Percentiles rank a stretch among this genome's conserved stretches.
phyloP scores from a whole-genome alignment of 2,113 vertebrate species.

The Gadus macrocephalus region DNA sequence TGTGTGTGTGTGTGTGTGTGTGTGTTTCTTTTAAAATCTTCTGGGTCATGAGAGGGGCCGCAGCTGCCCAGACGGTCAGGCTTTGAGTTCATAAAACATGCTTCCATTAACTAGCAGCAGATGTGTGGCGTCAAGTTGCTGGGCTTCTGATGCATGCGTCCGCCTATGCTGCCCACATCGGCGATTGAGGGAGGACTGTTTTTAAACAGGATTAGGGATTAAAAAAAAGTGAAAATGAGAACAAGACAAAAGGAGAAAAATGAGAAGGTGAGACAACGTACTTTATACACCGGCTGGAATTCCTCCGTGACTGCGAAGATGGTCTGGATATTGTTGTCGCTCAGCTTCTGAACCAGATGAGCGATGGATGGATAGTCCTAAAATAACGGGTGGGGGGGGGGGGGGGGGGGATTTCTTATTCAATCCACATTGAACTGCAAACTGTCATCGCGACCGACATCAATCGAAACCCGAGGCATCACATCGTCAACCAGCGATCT shows the following conservation, averaged over 20 bases:
- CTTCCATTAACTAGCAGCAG: not conserved
- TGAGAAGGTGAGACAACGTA: conserved; percentile 38
- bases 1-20: not conserved
- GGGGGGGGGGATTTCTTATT: not conserved
- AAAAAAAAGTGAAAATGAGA: not conserved
- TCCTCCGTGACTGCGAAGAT: conserved; percentile 97
- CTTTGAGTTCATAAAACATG: not conserved
- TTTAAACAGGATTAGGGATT: not conserved
- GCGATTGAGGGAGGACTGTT: not conserved
- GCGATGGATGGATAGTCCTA: conserved; percentile 97
- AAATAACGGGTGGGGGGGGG: conserved; percentile 22
- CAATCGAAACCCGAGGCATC: not conserved
- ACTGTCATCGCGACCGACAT: too few species aligned
- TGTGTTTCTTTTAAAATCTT: not conserved
- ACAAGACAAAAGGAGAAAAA: not conserved
- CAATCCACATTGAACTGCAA: not conserved
- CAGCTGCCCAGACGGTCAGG: not conserved
- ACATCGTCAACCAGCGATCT: not conserved
- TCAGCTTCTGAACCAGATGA: conserved; percentile 96
- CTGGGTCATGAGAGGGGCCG: not conserved
- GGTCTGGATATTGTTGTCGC: conserved; percentile 98
- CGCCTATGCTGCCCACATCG: not conserved
- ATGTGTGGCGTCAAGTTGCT: conserved; percentile 1
- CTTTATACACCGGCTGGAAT: conserved; percentile 95
- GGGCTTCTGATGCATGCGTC: not conserved